Base-by-base conservation (phyloP, 2,888 invertebrate species). In the Boloria euphrosyne region DNA sequence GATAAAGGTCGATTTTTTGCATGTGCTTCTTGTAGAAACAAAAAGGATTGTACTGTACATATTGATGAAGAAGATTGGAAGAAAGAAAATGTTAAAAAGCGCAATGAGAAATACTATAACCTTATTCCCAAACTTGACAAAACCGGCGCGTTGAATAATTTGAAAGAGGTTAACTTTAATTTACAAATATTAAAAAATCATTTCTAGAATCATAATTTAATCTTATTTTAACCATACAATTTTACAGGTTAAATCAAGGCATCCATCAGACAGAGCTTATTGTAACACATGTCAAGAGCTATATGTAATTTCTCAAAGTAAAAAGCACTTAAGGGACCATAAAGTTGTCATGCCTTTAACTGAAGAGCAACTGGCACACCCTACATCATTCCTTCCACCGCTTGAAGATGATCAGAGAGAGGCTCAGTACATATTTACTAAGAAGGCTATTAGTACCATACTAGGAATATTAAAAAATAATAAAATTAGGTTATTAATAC, bases 381-480 rank as follows among this genome's bases (percentile, higher is more conserved):
- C 97, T 0, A 94, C 96, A 0, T 91, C 93, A 64, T 93, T 97
- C 78, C 82, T 98, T 13, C 92, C 93, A 38, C 94, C 97, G 0
- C 79, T 96, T 14, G 94, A 95, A 54, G 94, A 96, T 85, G 94
- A 96, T 59, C 95, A 96, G 73, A 95, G 94, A 27, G 97, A 97
- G 86, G 98, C 98, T 0, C 98, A 98, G 83, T 98, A 96, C 83
- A 94, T 97, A 75, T 98, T 98, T 84, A 94, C 96, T 2, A 92
- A 94, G 70, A 93, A 94, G 70, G 93, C 96, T 31, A 92, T 95
- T 4, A 77, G 91, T 13, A 94, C 95, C 70, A 93, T 97, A 16
- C 80, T 94, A 13, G 90, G 93, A 18, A 94, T 95, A 74, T 87
- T 96, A 27, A 81, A 86, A 38, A 87, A 93, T 69, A 92, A 95